Evolutionary conservation across 2,888 invertebrate species (phyloP).

Genomic region (Labia minor): DNA sequence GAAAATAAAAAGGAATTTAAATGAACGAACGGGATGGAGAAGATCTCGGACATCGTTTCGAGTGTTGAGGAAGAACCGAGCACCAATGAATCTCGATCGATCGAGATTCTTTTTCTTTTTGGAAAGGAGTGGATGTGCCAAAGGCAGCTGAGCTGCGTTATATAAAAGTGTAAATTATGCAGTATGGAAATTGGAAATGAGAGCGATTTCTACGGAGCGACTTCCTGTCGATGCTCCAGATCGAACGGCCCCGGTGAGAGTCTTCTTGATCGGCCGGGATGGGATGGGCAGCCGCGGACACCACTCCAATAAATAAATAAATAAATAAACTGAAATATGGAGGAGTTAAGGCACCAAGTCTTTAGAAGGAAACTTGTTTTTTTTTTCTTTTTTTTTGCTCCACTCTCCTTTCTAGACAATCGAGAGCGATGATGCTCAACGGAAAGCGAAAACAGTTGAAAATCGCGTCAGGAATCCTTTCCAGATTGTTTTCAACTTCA

Average conservation of each 20-base stretch:
- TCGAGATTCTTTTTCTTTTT: too few relatives aligned
- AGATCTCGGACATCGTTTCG: too few relatives aligned
- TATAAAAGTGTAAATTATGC: too few relatives aligned
- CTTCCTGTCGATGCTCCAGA: constrained; percentile 2
- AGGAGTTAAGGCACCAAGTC: too few relatives aligned
- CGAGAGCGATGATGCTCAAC: constrained; percentile 1
- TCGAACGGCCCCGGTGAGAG: background rate
- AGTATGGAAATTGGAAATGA: too few relatives aligned
- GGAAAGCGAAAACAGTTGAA: background rate
- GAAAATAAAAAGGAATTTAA: too few relatives aligned
- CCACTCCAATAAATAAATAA: background rate
- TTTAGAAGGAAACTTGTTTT: background rate
- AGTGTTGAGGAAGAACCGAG: too few relatives aligned
- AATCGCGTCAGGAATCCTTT: background rate
- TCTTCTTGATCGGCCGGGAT: background rate
- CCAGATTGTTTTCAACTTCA: background rate
- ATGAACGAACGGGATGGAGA: too few relatives aligned
- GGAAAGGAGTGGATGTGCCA: too few relatives aligned
- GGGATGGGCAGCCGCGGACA: background rate
- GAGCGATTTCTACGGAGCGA: background rate
- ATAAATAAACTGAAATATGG: background rate
- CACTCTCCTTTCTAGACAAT: background rate
- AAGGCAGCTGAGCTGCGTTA: too few relatives aligned
- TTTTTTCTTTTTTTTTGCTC: background rate
- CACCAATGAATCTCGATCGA: too few relatives aligned